Evolutionary conservation across 2,113 vertebrate genomes (phyloP).

Genomic region (Columbina picui): DNA sequence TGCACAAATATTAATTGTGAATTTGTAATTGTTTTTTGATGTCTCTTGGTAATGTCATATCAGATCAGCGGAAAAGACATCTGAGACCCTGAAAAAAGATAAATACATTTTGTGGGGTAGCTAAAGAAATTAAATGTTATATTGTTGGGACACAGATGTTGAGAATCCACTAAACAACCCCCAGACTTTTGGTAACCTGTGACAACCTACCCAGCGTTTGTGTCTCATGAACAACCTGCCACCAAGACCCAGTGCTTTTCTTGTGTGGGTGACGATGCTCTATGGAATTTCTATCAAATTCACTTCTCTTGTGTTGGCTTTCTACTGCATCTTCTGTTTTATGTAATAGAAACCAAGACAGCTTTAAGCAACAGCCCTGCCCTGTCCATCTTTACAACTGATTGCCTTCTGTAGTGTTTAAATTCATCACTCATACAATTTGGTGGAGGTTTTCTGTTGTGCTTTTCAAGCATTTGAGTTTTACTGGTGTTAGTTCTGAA

Average conservation of each 20-base stretch:
- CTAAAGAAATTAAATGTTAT: conserved; percentile 27
- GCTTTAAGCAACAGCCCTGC: not conserved
- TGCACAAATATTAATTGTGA: not conserved
- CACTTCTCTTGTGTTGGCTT: not conserved
- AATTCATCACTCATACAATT: conserved; percentile 41
- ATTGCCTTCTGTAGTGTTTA: conserved; percentile 7
- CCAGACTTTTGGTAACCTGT: not conserved
- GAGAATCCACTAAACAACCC: not conserved
- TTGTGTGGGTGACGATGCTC: not conserved
- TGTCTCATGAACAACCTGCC: not conserved
- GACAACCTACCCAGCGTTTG: not conserved
- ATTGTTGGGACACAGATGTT: not conserved
- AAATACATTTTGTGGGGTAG: not conserved
- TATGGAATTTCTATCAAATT: not conserved
- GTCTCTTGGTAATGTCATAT: not conserved
- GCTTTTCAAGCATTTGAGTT: conserved; percentile 27
- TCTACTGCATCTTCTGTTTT: not conserved
- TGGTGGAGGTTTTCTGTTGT: not conserved
- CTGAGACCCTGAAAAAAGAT: not conserved
- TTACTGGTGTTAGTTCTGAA: conserved; percentile 49
- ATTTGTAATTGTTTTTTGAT: not conserved
- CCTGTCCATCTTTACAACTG: not conserved
- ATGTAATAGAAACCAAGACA: not conserved
- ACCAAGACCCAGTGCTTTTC: not conserved
- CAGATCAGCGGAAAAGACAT: not conserved